Percentiles rank a stretch among this genome's conserved stretches.
Conservation (phyloP, 2,888 invertebrate species). For the Acrobasis repandana region DNA sequence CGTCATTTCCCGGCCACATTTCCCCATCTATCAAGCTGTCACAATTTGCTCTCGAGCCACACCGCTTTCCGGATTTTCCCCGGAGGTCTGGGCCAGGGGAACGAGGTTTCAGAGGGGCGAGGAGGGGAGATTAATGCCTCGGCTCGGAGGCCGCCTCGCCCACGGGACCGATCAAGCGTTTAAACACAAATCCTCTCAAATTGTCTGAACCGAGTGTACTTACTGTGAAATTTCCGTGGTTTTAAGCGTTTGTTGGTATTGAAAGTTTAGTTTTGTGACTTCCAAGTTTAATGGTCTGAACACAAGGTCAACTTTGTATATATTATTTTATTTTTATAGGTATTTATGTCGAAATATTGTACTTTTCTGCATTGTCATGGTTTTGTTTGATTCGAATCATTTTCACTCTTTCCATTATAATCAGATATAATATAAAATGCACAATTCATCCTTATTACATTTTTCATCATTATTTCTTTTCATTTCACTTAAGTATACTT, state of each 20-base stretch:
- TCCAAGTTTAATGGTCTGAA: conserved; percentile 17
- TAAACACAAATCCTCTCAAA: conserved; percentile 68
- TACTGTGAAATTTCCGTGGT: conserved; percentile 48
- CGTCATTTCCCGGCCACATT: conserved; percentile 37
- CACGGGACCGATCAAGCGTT: conserved; percentile 66
- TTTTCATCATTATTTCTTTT: too few relatives aligned
- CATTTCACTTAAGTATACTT: too few relatives aligned
- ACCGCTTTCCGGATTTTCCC: conserved; percentile 35
- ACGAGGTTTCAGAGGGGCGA: conserved; percentile 33
- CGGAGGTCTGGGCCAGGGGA: conserved; percentile 30
- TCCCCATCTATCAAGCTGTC: conserved; percentile 50
- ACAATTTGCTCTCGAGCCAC: conserved; percentile 47
- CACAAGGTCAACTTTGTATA: background rate
- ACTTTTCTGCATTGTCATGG: background rate
- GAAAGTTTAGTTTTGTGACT: conserved; percentile 16
- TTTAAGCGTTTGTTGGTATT: conserved; percentile 43
- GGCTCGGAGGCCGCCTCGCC: conserved; percentile 44
- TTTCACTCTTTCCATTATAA: too few relatives aligned
- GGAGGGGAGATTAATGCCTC: conserved; percentile 64
- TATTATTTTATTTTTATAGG: background rate
- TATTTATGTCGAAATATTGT: background rate
- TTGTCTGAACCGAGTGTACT: conserved; percentile 49
- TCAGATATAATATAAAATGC: too few relatives aligned
- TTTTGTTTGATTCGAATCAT: background rate
- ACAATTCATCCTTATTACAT: too few relatives aligned